Evolutionary conservation across 1,140 invertebrate genomes (phyloP), one percentile per base, ranked within the genome.

Genomic region (Teleopsis dalmanni): DNA sequence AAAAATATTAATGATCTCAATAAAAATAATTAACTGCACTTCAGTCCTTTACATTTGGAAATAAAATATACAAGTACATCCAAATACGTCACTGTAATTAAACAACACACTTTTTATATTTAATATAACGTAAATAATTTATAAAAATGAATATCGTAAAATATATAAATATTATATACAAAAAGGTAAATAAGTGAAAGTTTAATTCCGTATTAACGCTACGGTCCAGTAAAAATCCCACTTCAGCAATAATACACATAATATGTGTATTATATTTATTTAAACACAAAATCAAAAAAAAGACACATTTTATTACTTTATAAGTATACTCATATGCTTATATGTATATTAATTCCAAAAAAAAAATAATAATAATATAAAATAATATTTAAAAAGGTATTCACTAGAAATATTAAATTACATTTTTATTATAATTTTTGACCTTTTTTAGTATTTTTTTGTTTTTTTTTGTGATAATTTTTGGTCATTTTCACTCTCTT

Each of bases 161-260:
- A 48, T n/a, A 33, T 3, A 27, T 29, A 34, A 48, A 42, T 16
- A 14, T 22, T 16, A 26, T 33, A 35, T 23, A 35, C 18, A 47
- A 46, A 27, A 47, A 19, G 29, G 26, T 10, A 46, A 46, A 65
- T 57, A 63, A 67, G 64, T 66, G 64, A 67, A 67, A 67, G 64
- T 60, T 66, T 59, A 62, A 62, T 59, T 56, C 58, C 52, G 47
- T 51, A 60, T 60, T 58, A 29, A 50, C 52, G 55, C 51, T 51
- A 52, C 47, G 53, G 51, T 51, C 46, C 53, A 57, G 49, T 51
- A 40, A 47, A 40, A 52, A 47, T 40, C 45, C 23, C 43, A 50
- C 36, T 9, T 10, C 23, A 19, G 19, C 4, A 45, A 33, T 10
- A 34, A 34, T 14, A 13, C n/a, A 45, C 29, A 44, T 19, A 45